Evolutionary conservation across 2,797 vertebrate genomes (phyloP), one percentile per base, ranked within the genome.

Genomic region (Oryzias sinensis): DNA sequence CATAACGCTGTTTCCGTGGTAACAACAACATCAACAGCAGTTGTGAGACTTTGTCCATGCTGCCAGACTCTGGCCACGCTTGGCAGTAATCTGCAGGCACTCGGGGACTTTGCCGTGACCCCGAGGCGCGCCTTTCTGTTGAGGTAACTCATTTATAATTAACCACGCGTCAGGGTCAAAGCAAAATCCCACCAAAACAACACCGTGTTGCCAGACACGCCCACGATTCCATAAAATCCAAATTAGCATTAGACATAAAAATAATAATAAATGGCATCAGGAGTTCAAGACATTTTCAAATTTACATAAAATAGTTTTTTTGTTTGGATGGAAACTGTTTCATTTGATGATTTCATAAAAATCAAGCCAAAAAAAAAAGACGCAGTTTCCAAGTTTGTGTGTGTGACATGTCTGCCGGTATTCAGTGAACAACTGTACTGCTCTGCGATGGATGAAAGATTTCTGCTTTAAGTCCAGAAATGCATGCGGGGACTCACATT

Each of bases 21-120:
- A 49, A 72, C 67, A 70, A 13, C 51, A 54, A 25, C 62, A 46
- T 63, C 52, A 63, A 65, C 37, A 58, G 54, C 5, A 5, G 16
- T 20, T 59, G 41, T 15, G 5, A 5, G 44, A 41, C 49, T 16
- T 16, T 5, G 6, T 4, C 0, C 1, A 18, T 18, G 18, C 18
- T n/a, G 0, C 3, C 4, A 13, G n/a, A 15, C 14, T n/a, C 16
- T 1, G 11, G 6, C 44, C 8, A 20, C 17, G 33, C 24, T 44
- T n/a, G 24, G 55, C 15, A 0, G 20, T 20, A 4, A 56, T 17
- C 18, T 51, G 42, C 24, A 52, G 56, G 14, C 7, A 44, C n/a
- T 44, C 13, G 3, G 43, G 7, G 20, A 14, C 14, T 55, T 27
- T 17, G 29, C 24, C 1, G 37, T 13, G 4, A 7, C 11, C 13